phyloP scores from a whole-genome alignment of 2,113 vertebrate genomes.

The Phylloscopus whistleri region DNA sequence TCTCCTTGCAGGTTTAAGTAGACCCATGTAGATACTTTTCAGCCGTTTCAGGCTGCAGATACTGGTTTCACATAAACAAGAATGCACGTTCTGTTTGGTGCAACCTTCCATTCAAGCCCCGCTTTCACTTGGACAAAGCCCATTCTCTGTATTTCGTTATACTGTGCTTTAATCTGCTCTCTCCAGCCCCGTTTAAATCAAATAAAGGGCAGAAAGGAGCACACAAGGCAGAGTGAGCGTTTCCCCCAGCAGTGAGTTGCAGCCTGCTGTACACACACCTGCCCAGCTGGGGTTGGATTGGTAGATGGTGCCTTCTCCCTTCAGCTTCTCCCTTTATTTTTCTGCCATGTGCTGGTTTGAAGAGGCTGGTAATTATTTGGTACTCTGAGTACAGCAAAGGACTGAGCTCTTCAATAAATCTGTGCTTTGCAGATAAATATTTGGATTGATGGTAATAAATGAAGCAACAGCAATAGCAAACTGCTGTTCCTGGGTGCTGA shows the following conservation, averaged over 20 bases:
- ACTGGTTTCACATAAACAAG: conserved; percentile 14
- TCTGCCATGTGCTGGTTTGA: background rate
- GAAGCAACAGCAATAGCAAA: background rate
- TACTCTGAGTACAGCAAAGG: background rate
- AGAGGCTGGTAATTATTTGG: background rate
- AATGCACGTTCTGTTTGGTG: background rate
- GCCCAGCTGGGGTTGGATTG: background rate
- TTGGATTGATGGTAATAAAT: background rate
- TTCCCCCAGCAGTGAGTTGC: background rate
- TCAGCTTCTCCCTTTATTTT: background rate
- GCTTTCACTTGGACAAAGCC: background rate
- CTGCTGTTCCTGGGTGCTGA: background rate
- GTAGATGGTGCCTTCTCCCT: background rate
- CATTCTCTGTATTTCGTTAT: background rate
- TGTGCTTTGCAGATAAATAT: background rate
- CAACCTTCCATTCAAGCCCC: background rate
- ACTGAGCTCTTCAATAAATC: background rate
- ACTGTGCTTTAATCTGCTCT: background rate
- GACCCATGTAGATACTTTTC: background rate
- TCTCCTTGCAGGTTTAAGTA: conserved; percentile 38
- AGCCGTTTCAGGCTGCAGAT: background rate
- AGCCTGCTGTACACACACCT: background rate
- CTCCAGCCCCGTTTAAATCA: background rate
- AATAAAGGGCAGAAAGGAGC: background rate
- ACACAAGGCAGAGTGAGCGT: background rate